Percentiles rank a stretch among this genome's conserved stretches.
These are phyloP conservation scores for Anarrhichthys ocellatus DNA, from an alignment of 2,113 vertebrate genomes.

Conservation along the genomic window DNA sequence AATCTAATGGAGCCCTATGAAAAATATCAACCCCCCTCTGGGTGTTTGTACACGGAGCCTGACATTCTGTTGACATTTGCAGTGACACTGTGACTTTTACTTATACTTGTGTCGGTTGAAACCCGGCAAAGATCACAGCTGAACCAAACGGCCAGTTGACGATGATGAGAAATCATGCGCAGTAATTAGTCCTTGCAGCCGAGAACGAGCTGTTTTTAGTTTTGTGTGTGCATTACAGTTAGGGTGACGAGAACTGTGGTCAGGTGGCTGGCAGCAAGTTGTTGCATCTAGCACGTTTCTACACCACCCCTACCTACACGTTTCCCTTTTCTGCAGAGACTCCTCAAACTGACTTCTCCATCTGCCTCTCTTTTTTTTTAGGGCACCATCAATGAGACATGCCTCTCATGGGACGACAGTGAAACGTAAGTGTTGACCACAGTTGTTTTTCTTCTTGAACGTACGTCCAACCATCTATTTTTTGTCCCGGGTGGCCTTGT, in stretches of 20 bases:
- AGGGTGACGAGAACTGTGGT: slow-evolving; percentile 38
- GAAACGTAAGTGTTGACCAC: slow-evolving; percentile 88
- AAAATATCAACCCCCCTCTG: slow-evolving; percentile 42
- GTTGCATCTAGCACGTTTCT: slow-evolving; percentile 70
- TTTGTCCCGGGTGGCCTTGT: slow-evolving; percentile 22
- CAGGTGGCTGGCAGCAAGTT: slow-evolving; percentile 56
- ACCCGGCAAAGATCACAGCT: slow-evolving; percentile 49
- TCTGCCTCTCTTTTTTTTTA: slow-evolving; percentile 72
- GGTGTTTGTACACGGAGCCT: slow-evolving; percentile 61
- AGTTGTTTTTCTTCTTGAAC: slow-evolving; percentile 28
- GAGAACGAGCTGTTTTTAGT: slow-evolving; percentile 58
- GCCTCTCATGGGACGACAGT: slow-evolving; percentile 95
- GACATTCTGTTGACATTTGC: slow-evolving; percentile 82
- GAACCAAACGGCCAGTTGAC: slow-evolving; percentile 38
- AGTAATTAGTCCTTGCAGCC: slow-evolving; percentile 53
- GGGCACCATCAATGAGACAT: slow-evolving; percentile 97
- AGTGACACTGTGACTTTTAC: slow-evolving; percentile 64
- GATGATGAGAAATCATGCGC: slow-evolving; percentile 29
- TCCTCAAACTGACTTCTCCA: slow-evolving; percentile 56
- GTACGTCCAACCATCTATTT: slow-evolving; percentile 13
- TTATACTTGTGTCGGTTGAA: slow-evolving; percentile 40
- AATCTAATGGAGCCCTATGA: slow-evolving; percentile 41
- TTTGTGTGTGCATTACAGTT: slow-evolving; percentile 10
- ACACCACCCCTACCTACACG: slow-evolving; percentile 35
- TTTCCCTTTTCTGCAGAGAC: slow-evolving; percentile 43